These are phyloP conservation scores for Spodoptera littoralis DNA, from an alignment of 2,888 invertebrate genomes.

Conservation along the genomic window DNA sequence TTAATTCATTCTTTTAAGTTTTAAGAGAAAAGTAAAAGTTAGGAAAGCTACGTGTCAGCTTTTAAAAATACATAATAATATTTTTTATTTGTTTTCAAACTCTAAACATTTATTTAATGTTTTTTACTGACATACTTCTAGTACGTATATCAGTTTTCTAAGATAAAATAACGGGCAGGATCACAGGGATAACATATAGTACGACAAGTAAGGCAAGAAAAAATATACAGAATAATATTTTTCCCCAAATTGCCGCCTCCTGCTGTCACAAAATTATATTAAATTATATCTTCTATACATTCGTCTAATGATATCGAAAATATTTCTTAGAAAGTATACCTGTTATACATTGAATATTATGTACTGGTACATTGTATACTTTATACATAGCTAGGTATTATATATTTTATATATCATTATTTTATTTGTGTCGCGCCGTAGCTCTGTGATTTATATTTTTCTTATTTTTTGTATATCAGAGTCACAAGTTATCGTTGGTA, in stretches of 20 bases:
- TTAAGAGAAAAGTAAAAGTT: no score
- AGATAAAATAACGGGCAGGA: background rate
- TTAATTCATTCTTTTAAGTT: no score
- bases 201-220: constrained; percentile 13
- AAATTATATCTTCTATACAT: constrained; percentile 37
- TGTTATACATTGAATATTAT: constrained; percentile 14
- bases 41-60: no score
- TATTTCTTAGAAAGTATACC: constrained; percentile 31
- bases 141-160: no score
- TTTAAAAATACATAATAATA: no score
- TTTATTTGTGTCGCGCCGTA: constrained; percentile 12
- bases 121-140: no score
- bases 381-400: constrained; percentile 1
- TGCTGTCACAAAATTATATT: constrained; percentile 39
- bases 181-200: constrained; percentile 3
- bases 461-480: no score
- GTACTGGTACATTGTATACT: background rate
- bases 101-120: no score
- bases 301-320: constrained; percentile 49
- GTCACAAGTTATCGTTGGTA: no score
- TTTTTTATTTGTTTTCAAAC: no score
- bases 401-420: constrained; percentile 14
- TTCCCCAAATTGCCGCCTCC: constrained; percentile 38
- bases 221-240: constrained; percentile 8
- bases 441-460: background rate